These are phyloP conservation scores for Pachymerium ferrugineum DNA, from an alignment of 2,888 invertebrate genomes.

Conservation along the genomic window DNA sequence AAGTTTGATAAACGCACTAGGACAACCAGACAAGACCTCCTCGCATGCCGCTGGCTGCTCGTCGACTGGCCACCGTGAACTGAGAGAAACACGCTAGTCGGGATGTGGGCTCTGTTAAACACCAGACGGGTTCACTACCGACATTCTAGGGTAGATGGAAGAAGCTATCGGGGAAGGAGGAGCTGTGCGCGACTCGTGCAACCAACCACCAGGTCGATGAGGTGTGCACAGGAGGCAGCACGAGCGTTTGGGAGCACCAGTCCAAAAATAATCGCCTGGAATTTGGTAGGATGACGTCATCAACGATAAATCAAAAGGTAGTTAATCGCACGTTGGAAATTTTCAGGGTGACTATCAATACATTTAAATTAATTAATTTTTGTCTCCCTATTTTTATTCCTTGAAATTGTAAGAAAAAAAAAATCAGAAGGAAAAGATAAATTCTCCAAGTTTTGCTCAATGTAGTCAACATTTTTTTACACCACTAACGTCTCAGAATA, in stretches of 20 bases:
- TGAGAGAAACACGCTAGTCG: background rate
- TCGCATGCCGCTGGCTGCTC: constrained; percentile 15
- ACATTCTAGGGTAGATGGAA: background rate
- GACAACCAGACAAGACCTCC: background rate
- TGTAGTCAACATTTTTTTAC: too few relatives aligned
- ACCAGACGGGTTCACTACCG: background rate
- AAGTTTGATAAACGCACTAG: background rate
- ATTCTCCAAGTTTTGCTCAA: too few relatives aligned
- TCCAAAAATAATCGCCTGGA: too few relatives aligned
- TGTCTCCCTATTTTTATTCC: too few relatives aligned
- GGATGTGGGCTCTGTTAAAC: background rate
- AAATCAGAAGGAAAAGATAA: too few relatives aligned
- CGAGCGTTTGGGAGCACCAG: background rate
- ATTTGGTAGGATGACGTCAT: too few relatives aligned
- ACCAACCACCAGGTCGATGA: background rate
- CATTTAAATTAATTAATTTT: too few relatives aligned
- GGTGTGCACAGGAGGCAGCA: background rate
- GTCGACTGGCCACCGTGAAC: background rate
- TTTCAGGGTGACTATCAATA: too few relatives aligned
- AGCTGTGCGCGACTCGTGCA: background rate
- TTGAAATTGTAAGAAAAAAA: too few relatives aligned
- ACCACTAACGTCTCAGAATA: too few relatives aligned
- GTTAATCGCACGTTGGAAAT: too few relatives aligned
- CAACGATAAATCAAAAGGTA: too few relatives aligned
- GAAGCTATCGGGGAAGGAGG: background rate